phyloP scores from a whole-genome alignment of 2,888 invertebrate genomes.

The Esperia sulphurella region DNA sequence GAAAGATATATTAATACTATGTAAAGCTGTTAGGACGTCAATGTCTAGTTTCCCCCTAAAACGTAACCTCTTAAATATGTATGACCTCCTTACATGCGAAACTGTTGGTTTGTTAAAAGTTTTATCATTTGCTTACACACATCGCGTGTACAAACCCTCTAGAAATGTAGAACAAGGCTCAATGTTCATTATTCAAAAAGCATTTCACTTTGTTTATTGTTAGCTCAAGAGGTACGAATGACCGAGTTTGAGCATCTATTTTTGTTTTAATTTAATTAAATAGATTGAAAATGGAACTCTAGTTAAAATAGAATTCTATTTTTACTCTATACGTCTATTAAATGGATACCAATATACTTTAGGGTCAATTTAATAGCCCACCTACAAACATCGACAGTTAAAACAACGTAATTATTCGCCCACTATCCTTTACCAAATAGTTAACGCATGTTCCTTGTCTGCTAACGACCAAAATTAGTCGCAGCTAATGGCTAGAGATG shows the following conservation, averaged over 20 bases:
- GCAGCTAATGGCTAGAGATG: not conserved
- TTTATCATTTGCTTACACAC: slow-evolving; percentile 20
- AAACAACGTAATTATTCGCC: no score
- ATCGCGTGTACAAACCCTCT: slow-evolving; percentile 23
- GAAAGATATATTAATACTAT: no score
- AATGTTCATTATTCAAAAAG: slow-evolving; percentile 13
- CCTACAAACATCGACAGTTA: no score
- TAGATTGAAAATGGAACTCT: not conserved
- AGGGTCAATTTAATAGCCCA: no score
- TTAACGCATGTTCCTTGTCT: no score
- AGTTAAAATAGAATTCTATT: no score
- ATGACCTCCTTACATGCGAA: not conserved
- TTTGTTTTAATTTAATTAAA: slow-evolving; percentile 20
- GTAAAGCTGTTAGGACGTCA: no score
- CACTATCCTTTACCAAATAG: no score
- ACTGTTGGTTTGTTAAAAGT: slow-evolving; percentile 19
- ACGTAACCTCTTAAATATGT: not conserved
- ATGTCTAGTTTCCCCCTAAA: not conserved
- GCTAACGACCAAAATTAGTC: not conserved
- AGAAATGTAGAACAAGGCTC: slow-evolving; percentile 29
- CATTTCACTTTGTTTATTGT: slow-evolving; percentile 4
- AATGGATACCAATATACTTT: no score
- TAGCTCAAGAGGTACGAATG: slow-evolving; percentile 8
- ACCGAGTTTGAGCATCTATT: slow-evolving; percentile 14
- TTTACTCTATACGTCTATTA: no score